A percentile compares a stretch with the other conserved stretches of the same genome.
phyloP scores from a whole-genome alignment of 1,140 invertebrate species.

The Cyclina sinensis region DNA sequence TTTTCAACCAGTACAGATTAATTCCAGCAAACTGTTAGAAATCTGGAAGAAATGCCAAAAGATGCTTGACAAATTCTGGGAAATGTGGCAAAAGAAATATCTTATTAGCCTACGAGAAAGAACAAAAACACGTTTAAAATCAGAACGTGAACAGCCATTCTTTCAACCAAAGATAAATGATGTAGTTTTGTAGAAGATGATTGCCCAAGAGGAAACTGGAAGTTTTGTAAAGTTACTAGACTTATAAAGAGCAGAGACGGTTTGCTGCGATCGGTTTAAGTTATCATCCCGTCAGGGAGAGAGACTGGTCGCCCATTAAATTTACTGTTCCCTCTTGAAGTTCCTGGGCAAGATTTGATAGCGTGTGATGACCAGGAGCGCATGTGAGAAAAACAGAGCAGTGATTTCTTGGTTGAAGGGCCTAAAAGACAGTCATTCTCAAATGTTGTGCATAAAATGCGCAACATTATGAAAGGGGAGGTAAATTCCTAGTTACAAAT shows the following conservation, averaged over 20 bases:
- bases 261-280: not conserved
- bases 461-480: not conserved
- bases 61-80: not conserved
- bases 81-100: not conserved
- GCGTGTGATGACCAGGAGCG: not conserved
- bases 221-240: not conserved
- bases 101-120: not conserved
- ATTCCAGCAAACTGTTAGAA: not conserved
- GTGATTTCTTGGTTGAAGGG: not conserved
- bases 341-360: not conserved
- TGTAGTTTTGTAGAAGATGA: not conserved
- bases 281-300: not conserved
- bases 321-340: too few species aligned
- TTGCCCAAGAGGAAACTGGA: not conserved
- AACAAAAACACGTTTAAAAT: not conserved
- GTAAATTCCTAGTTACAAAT: too few species aligned
- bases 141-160: not conserved
- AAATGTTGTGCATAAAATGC: not conserved
- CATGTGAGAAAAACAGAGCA: not conserved
- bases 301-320: not conserved
- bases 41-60: not conserved
- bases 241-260: not conserved
- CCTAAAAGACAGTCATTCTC: not conserved
- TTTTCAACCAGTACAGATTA: not conserved
- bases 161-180: not conserved